Conservation (phyloP, 2,888 invertebrate species). For the Beris chalybata region DNA sequence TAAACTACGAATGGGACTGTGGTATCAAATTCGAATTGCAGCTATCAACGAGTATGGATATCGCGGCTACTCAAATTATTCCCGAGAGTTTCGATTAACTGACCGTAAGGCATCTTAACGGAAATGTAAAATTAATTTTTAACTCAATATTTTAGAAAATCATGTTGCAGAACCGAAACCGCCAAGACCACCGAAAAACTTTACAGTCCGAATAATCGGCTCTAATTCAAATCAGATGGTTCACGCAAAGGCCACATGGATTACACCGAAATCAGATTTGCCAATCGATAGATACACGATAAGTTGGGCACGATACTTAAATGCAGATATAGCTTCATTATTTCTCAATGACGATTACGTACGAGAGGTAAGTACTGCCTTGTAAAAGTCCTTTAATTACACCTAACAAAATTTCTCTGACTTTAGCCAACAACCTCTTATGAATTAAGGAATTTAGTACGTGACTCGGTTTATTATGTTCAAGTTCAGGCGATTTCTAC, state of each 20-base stretch:
- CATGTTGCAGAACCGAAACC: constrained; percentile 50
- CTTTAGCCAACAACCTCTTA: constrained; percentile 65
- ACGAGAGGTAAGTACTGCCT: constrained; percentile 46
- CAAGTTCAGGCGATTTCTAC: constrained; percentile 77
- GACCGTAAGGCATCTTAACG: constrained; percentile 47
- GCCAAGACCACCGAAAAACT: constrained; percentile 50
- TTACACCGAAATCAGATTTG: constrained; percentile 69
- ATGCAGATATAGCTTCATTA: constrained; percentile 57
- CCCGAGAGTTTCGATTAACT: constrained; percentile 60
- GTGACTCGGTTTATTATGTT: constrained; percentile 73
- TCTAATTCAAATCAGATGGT: constrained; percentile 56
- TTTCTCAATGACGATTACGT: constrained; percentile 49
- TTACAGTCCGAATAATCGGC: constrained; percentile 45
- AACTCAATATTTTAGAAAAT: constrained; percentile 39
- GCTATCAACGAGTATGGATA: constrained; percentile 73
- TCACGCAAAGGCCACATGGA: constrained; percentile 68
- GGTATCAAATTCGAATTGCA: constrained; percentile 80
- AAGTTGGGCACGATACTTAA: constrained; percentile 72
- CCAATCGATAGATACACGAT: constrained; percentile 73
- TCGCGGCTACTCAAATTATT: constrained; percentile 68
- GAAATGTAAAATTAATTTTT: constrained; percentile 26
- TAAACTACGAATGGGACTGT: constrained; percentile 64
- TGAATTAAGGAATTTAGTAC: constrained; percentile 66
- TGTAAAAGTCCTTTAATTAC: constrained; percentile 19
- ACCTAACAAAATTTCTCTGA: constrained; percentile 45